Evolutionary conservation across 2,888 invertebrate species (phyloP).

Genomic region (Nemoura dubitans): DNA sequence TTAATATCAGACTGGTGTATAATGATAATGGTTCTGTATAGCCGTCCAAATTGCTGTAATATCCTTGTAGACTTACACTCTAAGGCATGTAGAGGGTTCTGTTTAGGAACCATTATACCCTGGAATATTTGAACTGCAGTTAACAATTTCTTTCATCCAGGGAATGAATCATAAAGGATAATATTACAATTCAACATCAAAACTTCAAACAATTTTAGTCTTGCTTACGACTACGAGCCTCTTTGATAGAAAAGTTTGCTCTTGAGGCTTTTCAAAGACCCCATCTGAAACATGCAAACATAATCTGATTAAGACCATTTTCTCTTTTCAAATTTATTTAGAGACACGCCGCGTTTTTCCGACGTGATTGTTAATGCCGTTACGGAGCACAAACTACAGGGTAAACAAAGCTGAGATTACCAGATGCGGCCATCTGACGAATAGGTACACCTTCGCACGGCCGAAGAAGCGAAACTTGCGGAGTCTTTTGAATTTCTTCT

Average conservation of each 20-base stretch:
- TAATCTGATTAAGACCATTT: slow-evolving; percentile 36
- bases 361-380: slow-evolving; percentile 30
- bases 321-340: slow-evolving; percentile 23
- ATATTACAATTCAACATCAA: slow-evolving; percentile 26
- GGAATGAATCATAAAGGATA: slow-evolving; percentile 9
- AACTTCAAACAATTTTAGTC: slow-evolving; percentile 35
- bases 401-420: slow-evolving; percentile 57
- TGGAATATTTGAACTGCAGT: background rate
- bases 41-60: background rate
- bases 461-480: slow-evolving; percentile 68
- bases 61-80: background rate
- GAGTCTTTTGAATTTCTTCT: slow-evolving; percentile 66
- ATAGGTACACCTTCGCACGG: slow-evolving; percentile 69
- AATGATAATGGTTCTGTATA: background rate
- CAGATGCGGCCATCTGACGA: slow-evolving; percentile 69
- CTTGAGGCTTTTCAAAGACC: background rate
- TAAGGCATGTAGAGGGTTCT: background rate
- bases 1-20: background rate
- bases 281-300: slow-evolving; percentile 24
- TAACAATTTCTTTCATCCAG: background rate
- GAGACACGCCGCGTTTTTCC: slow-evolving; percentile 17
- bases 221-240: background rate
- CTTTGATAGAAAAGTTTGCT: slow-evolving; percentile 35
- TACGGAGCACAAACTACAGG: background rate
- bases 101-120: background rate